Evolutionary conservation across 2,888 invertebrate species (phyloP).

Genomic region (Lasiommata megera): DNA sequence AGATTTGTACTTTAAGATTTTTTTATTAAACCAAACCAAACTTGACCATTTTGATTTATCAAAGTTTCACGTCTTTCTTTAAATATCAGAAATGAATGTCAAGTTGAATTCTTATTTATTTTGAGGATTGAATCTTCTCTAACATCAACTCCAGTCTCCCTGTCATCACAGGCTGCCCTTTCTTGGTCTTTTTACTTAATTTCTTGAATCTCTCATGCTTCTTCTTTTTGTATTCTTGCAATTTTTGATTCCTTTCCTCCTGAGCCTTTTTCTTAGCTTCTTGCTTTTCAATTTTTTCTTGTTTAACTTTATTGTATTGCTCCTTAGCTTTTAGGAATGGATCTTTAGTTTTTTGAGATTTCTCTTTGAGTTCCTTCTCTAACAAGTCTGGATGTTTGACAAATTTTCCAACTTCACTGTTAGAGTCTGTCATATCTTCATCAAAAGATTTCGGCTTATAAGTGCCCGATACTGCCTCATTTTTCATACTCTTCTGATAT

Average conservation of each 20-base stretch:
- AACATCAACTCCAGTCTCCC: constrained; percentile 88
- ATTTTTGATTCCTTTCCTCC: constrained; percentile 82
- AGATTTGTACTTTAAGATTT: too few relatives aligned
- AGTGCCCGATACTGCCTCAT: constrained; percentile 62
- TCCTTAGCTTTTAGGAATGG: constrained; percentile 78
- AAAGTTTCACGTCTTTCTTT: too few relatives aligned
- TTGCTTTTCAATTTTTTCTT: constrained; percentile 75
- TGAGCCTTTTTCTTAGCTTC: constrained; percentile 72
- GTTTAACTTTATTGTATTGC: constrained; percentile 76
- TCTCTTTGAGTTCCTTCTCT: constrained; percentile 42
- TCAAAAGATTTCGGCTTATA: constrained; percentile 78
- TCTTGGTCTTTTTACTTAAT: constrained; percentile 88
- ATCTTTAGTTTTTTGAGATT: constrained; percentile 50
- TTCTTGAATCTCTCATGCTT: constrained; percentile 86
- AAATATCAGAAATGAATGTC: too few relatives aligned
- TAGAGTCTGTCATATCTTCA: constrained; percentile 57
- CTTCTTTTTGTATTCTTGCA: constrained; percentile 85
- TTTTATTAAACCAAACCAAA: too few relatives aligned
- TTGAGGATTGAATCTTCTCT: constrained; percentile 70
- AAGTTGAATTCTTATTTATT: too few relatives aligned
- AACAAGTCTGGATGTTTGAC: constrained; percentile 69
- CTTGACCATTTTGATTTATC: too few relatives aligned
- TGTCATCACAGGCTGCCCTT: constrained; percentile 93
- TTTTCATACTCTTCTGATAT: constrained; percentile 80
- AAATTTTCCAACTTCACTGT: constrained; percentile 51